Evolutionary conservation across 2,797 vertebrate genomes (phyloP).

Genomic region (Pteropus rufus): DNA sequence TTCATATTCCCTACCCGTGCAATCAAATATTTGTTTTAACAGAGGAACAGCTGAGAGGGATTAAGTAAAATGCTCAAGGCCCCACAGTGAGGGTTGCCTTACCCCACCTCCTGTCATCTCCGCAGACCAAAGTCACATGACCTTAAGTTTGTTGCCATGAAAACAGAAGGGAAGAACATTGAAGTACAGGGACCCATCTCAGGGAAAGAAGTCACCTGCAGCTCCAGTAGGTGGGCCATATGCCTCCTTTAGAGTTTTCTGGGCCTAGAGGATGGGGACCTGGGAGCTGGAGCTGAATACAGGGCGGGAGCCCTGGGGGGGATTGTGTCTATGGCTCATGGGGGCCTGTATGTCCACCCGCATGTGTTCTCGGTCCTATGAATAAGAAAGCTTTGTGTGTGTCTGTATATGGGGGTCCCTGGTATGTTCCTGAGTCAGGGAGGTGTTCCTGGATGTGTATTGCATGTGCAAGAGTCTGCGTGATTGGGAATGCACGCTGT

Average conservation of each 20-base stretch:
- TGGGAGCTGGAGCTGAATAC: background rate
- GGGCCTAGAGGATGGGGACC: background rate
- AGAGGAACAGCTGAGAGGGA: background rate
- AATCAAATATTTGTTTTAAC: background rate
- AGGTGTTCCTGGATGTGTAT: background rate
- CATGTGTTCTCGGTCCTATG: background rate
- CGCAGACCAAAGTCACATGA: background rate
- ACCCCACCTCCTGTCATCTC: background rate
- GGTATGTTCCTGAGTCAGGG: background rate
- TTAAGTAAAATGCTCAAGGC: background rate
- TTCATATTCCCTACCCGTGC: background rate
- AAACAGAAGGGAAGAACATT: background rate
- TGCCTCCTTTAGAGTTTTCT: background rate
- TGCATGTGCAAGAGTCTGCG: fast-evolving
- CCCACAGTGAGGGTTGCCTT: background rate
- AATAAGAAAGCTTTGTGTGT: background rate
- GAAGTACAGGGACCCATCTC: background rate
- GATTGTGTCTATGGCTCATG: background rate
- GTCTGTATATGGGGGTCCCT: background rate
- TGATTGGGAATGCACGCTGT: fast-evolving
- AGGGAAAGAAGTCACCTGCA: background rate
- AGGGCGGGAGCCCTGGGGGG: fast-evolving
- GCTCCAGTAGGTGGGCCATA: background rate
- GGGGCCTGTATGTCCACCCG: background rate
- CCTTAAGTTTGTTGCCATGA: background rate